Base-by-base conservation (phyloP, 2,797 vertebrate genomes). In the Morus bassanus region DNA sequence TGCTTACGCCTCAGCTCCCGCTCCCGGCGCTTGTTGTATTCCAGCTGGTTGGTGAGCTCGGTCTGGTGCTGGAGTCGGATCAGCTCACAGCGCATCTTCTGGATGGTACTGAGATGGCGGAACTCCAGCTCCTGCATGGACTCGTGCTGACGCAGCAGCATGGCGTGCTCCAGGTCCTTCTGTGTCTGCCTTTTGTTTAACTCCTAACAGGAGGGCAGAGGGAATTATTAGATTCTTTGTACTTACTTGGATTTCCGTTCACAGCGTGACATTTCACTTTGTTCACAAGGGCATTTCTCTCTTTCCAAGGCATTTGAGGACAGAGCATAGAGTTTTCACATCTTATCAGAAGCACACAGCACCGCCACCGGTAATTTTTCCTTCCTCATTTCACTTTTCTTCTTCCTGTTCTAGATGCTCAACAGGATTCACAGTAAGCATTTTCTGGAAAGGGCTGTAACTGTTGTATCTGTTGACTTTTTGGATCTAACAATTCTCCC, bases 121-220 rank as follows among this genome's bases (percentile, higher is more conserved):
- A 99, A 99, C 98, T 99, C 99, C 97, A 99, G 98, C 97, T 99
- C 99, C 95, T 99, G 99, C 99, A 99, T 99, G 97, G 99, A 99
- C 97, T 99, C 99, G 10, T 99, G 99, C 96, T 99, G 99, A 48
- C 99, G 99, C 82, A 99, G 98, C 85, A 99, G 98, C 99, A 99
- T 99, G 88, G 99, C 99, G 8, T 99, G 99, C 96, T 99, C 99
- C 97, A 99, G 98, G 97, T 99, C 99, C 97, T 99, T 99, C 97
- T 99, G 99, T 4, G 99, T 99, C 97, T 99, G 99, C 68, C 99
- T 98, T 97, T 99, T 99, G 98, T 99, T 99, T 51, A 99, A 98
- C 96, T 99, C 99, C 99, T 99, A 97, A 73, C 95, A 92, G 50
- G 86, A 91, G 35, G 88, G 28, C 72, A 94, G 87, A 92, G 37